These are phyloP conservation scores for Sebastes nivosus DNA, from an alignment of 2,797 vertebrate species.

Conservation along the genomic window DNA sequence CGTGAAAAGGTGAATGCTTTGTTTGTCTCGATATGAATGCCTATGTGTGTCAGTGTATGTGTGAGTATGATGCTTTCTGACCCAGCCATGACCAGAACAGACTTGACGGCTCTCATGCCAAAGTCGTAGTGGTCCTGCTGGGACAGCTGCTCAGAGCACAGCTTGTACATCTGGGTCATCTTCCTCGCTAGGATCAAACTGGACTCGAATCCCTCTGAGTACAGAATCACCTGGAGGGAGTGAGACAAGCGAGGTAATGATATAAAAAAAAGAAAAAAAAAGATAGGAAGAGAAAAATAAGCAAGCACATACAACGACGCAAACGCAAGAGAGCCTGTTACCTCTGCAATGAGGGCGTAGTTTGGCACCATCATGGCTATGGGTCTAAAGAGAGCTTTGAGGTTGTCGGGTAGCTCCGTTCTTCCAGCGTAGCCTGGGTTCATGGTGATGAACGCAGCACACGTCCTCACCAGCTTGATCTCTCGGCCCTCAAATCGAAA, in stretches of 20 bases:
- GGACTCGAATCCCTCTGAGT: conserved; percentile 90
- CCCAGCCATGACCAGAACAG: conserved; percentile 91
- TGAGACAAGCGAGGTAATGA: not conserved
- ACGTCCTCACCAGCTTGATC: conserved; percentile 89
- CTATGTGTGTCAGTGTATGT: conserved; percentile 17
- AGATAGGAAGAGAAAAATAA: not conserved
- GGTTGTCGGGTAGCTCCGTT: conserved; percentile 89
- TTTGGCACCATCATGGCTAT: conserved; percentile 93
- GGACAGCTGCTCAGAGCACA: conserved; percentile 91
- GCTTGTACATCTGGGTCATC: conserved; percentile 93
- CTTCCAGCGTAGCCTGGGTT: conserved; percentile 91
- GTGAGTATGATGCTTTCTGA: conserved; percentile 64
- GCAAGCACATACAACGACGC: not conserved
- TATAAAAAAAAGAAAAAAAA: not conserved
- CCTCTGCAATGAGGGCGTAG: conserved; percentile 90
- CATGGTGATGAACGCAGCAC: conserved; percentile 92
- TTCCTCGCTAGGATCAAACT: conserved; percentile 88
- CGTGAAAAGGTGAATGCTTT: not conserved
- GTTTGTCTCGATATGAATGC: conserved; percentile 9
- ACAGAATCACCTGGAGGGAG: conserved; percentile 83
- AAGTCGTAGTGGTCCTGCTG: conserved; percentile 92
- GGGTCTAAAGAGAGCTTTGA: conserved; percentile 90
- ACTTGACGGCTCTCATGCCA: conserved; percentile 91
- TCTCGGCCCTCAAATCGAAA: conserved; percentile 91
- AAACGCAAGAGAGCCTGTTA: conserved; percentile 35